Evolutionary conservation across 2,888 invertebrate genomes (phyloP), one percentile per base, ranked within the genome.

Genomic region (Neoscelio sp.): DNA sequence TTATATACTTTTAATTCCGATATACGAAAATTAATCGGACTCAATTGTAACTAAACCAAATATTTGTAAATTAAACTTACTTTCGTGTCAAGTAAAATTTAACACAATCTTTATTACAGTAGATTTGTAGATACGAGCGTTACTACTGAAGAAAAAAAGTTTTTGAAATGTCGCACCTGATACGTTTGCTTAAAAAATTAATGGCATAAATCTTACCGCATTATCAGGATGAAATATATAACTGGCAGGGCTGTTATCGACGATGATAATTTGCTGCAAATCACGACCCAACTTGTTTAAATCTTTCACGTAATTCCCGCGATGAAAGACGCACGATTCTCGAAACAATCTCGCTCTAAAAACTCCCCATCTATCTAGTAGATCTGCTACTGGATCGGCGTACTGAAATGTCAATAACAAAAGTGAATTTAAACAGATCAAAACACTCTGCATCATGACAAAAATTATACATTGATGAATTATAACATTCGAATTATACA

Each of bases 151-250:
- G n/a, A n/a, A n/a, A n/a, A n/a, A n/a, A n/a, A n/a, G n/a, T n/a
- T 40, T 56, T 7, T 26, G 17, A 28, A 17, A 28, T 38, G 18
- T 33, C 30, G 17, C 10, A 46, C 52, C 68, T 38, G 58, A 70
- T 52, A 42, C 30, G 18, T 20, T 40, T 28, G 28, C 13, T 17
- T 28, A 42, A 60, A 67, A 62, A 68, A 40, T 48, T 5, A 46
- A 23, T n/a, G 10, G 12, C 23, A 75, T 60, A 67, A 65, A 65
- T 94, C 96, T 95, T 92, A 99, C 99, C 91, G 99, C 99, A 93
- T 99, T 99, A 91, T 99, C 98, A 89, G 99, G 99, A 94, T 99
- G 99, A 95, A 99, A 99, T 93, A 99, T 98, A 92, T 99, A 99
- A 84, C 98, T 98, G 89, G 99, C 99, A 87, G 99, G 99, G 88